Evolutionary conservation across 2,797 vertebrate genomes (phyloP).

Genomic region (Tadarida brasiliensis): DNA sequence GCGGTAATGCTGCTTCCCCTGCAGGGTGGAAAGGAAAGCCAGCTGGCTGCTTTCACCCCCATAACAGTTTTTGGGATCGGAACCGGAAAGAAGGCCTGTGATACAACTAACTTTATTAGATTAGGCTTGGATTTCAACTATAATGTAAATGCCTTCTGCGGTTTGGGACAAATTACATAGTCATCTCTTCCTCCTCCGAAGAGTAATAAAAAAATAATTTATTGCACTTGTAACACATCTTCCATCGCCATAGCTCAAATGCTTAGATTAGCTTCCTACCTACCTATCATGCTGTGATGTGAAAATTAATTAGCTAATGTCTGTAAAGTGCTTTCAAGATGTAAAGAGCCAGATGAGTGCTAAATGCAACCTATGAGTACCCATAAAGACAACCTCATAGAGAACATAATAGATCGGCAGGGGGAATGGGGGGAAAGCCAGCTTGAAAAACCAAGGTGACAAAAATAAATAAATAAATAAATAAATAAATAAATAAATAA

Average conservation of each 20-base stretch:
- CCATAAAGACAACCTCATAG: conserved; percentile 59
- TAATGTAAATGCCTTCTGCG: neutral
- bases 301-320: conserved; percentile 71
- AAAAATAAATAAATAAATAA: conserved; percentile 35
- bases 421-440: conserved; percentile 42
- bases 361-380: conserved; percentile 67
- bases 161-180: conserved; percentile 56
- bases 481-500: neutral
- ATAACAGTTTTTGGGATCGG: neutral
- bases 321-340: conserved; percentile 74
- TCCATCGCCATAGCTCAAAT: conserved; percentile 62
- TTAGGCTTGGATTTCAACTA: neutral
- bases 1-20: neutral
- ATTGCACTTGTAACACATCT: conserved; percentile 63
- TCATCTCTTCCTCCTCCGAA: conserved; percentile 65
- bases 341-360: conserved; percentile 66
- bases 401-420: conserved; percentile 58
- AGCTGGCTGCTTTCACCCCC: neutral
- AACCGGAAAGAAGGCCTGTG: neutral
- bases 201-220: conserved; percentile 75
- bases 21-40: neutral
- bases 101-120: neutral
- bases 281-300: conserved; percentile 58
- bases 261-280: conserved; percentile 72
- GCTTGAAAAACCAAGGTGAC: conserved; percentile 40